Base-by-base conservation (phyloP, 2,113 vertebrate genomes). In the Pionites leucogaster region DNA sequence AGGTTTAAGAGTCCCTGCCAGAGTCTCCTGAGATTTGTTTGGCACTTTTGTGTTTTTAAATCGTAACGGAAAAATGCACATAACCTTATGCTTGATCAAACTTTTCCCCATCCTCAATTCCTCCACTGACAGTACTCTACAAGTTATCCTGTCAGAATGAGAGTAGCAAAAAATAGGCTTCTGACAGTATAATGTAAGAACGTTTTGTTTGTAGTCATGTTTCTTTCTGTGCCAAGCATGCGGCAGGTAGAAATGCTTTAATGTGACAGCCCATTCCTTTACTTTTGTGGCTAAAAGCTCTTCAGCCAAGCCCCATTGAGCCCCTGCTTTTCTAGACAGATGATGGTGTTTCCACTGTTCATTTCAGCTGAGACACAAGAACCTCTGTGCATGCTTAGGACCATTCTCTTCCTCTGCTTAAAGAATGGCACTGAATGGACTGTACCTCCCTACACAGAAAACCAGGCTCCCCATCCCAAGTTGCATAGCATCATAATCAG, bases 81-180 rank as follows among this genome's bases (percentile, higher is more conserved):
- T 90, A 96, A 96, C 93, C 94, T 95, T 95, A 96, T 94, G 94
- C 78, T 95, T 92, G 88, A 93, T 91, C 86, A 92, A 93, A 93
- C 83, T 89, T 89, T 87, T 79, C 92, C 65, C 86, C 37, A 85
- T 84, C 25, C 59, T 92, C 83, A 89, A 93, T 96, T 95, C 81
- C 93, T 92, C 67, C 86, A 92, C 93, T 92, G 95, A 92, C 91
- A 91, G 86, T 93, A 91, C 81, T 60, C 92, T 82, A 96, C 92
- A 96, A 96, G 90, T 97, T 96, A 97, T 93, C 53, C 85, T 97
- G 95, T 96, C 92, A 96, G 78, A 91, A 89, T 6, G 10, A 92
- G 88, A 92, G 88, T 82, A 92, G 88, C 91, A 94, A 94, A 96
- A 95, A 95, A 96, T 82, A 93, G 91, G 86, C 81, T 92, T 94